Evolutionary conservation across 2,888 invertebrate species (phyloP).

Genomic region (Linnaemya tessellans): DNA sequence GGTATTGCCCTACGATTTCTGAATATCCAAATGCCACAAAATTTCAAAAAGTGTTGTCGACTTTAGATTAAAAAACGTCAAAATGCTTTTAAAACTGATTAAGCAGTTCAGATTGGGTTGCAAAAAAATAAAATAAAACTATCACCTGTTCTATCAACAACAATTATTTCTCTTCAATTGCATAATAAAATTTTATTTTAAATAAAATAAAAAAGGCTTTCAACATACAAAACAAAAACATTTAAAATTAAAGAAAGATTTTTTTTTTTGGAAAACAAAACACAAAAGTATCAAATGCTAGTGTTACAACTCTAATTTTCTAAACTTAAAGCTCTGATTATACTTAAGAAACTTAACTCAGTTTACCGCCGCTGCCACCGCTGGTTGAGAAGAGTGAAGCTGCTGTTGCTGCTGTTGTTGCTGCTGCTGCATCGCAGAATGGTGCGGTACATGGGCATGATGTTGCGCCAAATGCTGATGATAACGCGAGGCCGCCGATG

Average conservation of each 20-base stretch:
- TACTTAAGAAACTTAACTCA: slow-evolving; percentile 63
- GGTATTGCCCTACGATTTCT: no score
- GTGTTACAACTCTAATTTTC: slow-evolving; percentile 47
- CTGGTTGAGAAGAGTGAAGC: slow-evolving; percentile 51
- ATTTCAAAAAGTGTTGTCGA: no score
- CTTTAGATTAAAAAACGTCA: no score
- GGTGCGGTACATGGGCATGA: slow-evolving; percentile 58
- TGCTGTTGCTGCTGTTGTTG: slow-evolving; percentile 55
- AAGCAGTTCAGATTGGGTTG: no score
- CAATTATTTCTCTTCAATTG: slow-evolving; percentile 32
- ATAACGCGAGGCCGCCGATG: slow-evolving; percentile 64
- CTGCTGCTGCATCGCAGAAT: slow-evolving; percentile 50
- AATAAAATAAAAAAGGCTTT: slow-evolving; percentile 30
- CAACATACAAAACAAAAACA: slow-evolving; percentile 15
- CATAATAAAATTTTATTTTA: slow-evolving; percentile 48
- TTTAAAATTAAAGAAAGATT: slow-evolving; percentile 28
- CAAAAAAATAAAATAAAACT: background rate
- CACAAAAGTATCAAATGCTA: slow-evolving; percentile 22
- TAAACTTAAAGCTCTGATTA: slow-evolving; percentile 66
- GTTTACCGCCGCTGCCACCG: slow-evolving; percentile 55
- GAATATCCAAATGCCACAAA: no score
- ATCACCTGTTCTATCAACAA: background rate
- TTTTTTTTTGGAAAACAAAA: slow-evolving; percentile 28
- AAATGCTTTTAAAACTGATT: no score
- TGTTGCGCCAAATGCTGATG: slow-evolving; percentile 68